Evolutionary conservation across 2,888 invertebrate genomes (phyloP), one percentile per base, ranked within the genome.

Genomic region (Tinea pellionella): DNA sequence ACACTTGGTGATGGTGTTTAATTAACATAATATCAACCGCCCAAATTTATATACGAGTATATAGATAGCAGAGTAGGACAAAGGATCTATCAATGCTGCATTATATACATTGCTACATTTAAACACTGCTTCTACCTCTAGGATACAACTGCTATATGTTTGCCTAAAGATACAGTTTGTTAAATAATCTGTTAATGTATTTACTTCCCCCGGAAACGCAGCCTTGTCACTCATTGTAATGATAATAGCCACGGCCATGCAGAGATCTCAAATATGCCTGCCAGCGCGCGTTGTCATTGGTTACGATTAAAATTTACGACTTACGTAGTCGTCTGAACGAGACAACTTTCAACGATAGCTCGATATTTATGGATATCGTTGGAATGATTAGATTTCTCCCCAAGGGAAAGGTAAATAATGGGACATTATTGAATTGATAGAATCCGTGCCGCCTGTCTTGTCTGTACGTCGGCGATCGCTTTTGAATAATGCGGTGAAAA

Each of bases 331-430:
- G 47, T 47, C 16, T 16, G n/a, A 47, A 47, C 47, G 15, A 47
- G 47, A 47, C 47, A 47, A 47, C 47, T 47, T 47, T 47, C 47
- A 47, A 47, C 47, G 47, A 47, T 47, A 2, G 13, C 47, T 47
- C 13, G 47, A 47, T 47, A 47, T 47, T 47, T 47, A 47, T 47
- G 47, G 47, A 47, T 47, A 47, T 47, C 47, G 47, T 47, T 47
- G 15, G 37, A 47, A 47, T 47, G 47, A 47, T 47, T 47, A 53
- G 53, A 19, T 53, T 53, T 53, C 53, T 53, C 53, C 16, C 24
- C 24, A 53, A 63, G 68, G 65, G 70, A 70, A 74, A 70, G 70
- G 68, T 68, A 65, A 67, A 69, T 72, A 68, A 68, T 70, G 64
- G 65, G 43, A 42, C 19, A 24, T 16, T 42, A 59, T 59, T 59